Evolutionary conservation across 2,888 invertebrate species (phyloP), one percentile per base, ranked within the genome.

Genomic region (Calliphora vomitoria): DNA sequence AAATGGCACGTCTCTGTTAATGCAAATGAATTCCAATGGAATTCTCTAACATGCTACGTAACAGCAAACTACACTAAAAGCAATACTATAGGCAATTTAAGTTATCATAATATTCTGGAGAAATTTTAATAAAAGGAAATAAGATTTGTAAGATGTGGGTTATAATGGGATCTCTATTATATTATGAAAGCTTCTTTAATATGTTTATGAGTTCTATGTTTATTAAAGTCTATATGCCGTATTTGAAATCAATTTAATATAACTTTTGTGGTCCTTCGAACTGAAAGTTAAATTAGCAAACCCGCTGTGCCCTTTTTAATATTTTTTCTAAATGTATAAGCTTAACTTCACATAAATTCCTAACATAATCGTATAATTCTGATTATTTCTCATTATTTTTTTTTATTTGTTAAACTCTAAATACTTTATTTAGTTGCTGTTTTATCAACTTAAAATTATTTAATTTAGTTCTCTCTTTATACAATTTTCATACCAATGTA

Each of bases 1-100:
- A 80, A 71, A 62, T 62, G 69, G 31, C 80, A 71, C 62, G 80
- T 80, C 20, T 62, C 60, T 11, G n/a, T n/a, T 53, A 53, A 62
- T 53, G 38, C 38, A 13, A 71, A 80, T 80, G 62, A 80, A 71
- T 71, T 80, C 25, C 62, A 60, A 10, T 38, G 47, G 35, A 62
- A 60, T 60, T 60, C 47, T 50, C 13, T 4, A 50, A 55, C n/a
- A 69, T 60, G 69, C 47, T 60, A 41, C 53, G 74, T 44, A 60
- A 75, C 10, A 20, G 18, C 3, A 62, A 47, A 38, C 58, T 25
- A 53, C 55, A 55, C 55, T 68, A 13, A 38, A 53, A 66, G 76
- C 10, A 41, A 31, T n/a, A 44, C 6, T 44, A 11, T 1, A 44
- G 11, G 13, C 13, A 44, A 44, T 55, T 55, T 18, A 50, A 50